Base-by-base conservation (phyloP, 2,797 vertebrate species). In the Takifugu ocellatus region DNA sequence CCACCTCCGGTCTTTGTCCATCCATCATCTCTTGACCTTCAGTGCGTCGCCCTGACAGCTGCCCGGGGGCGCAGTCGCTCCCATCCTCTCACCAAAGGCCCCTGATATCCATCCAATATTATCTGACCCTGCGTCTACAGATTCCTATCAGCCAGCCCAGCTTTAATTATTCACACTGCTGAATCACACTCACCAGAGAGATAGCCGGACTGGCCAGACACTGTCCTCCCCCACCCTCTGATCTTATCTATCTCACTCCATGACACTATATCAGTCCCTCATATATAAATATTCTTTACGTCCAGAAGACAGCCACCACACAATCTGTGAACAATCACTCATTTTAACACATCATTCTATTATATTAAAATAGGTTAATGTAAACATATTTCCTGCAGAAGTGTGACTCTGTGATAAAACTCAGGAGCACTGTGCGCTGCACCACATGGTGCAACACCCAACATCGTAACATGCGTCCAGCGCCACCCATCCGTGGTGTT, bases 101-200 rank as follows among this genome's bases (percentile, higher is more conserved):
- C 72, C 78, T 58, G 69, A 81, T 85, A 84, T 82, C 82, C 65
- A 43, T 85, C 82, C 78, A 69, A 74, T 66, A 81, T 84, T 84
- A 87, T 88, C 72, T 63, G 70, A 83, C 76, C 81, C 77, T 25
- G 47, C 55, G 78, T 83, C 81, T 84, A 83, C 82, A 85, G 88
- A 91, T 89, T 74, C 59, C 73, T 88, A 89, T 91, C 88, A 29
- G 65, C 61, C 81, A 76, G 16, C 68, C 60, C 51, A 51, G 78
- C 78, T 87, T 91, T 87, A 91, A 91, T 91, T 90, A 91, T 91
- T 91, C 88, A 90, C 87, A 56, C 82, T 65, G 81, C 82, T 81
- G 81, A 84, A 88, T 86, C 87, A 78, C 86, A 80, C 72, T 85
- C 81, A 82, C 84, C 77, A 74, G 62, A 81, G 76, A 74, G 76